Evolutionary conservation across 2,888 invertebrate genomes (phyloP), one percentile per base, ranked within the genome.

Genomic region (Agrotis puta): DNA sequence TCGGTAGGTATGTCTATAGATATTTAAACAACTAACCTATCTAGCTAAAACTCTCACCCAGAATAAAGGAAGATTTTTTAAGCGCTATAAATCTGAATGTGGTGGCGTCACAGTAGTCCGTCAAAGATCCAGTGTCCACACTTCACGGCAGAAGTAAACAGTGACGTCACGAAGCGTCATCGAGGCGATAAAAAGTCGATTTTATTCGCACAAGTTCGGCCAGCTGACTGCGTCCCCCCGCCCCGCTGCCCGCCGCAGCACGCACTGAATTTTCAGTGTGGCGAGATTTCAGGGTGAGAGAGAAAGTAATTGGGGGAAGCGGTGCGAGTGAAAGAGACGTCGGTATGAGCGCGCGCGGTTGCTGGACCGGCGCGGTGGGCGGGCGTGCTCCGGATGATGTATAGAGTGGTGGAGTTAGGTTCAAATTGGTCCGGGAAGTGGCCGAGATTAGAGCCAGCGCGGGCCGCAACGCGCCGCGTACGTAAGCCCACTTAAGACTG

Each of bases 351-450:
- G 90, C 87, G 88, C 88, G 88, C 88, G 89, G 81, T 87, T 87
- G 88, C 82, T 81, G 84, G 73, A 83, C 83, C 90, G 91, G 91
- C 94, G 93, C 94, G 92, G 95, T 96, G 96, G 97, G 95, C 94
- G 95, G 95, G 94, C 92, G 92, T 78, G 84, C 91, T 90, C 90
- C 92, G 92, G 96, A 97, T 97, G 97, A 97, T 97, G 97, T 97
- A 97, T 97, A 97, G 97, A 97, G 97, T 97, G 96, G 96, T 96
- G 97, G 97, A 97, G 97, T 97, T 97, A 97, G 96, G 97, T 95
- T 97, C 97, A 97, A 97, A 97, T 97, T 97, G 97, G 97, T 97
- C 94, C 97, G 97, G 97, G 97, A 97, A 97, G 97, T 97, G 97
- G 97, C 96, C 97, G 97, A 97, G 97, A 97, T 97, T 97, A 97